Conservation (phyloP, 2,113 vertebrate species). For the Ranitomeya variabilis region DNA sequence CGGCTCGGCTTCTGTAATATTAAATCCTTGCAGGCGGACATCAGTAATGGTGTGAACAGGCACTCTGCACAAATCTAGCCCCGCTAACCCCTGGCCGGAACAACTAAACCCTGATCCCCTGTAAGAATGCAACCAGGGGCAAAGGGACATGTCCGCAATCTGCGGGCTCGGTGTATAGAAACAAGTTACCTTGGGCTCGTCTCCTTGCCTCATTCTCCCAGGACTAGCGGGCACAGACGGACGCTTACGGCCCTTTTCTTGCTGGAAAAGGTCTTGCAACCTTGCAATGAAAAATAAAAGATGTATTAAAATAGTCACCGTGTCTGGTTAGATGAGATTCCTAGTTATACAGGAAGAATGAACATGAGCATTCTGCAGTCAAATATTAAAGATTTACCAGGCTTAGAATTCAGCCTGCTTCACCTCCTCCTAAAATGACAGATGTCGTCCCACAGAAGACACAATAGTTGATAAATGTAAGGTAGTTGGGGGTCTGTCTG, state of each 20-base stretch:
- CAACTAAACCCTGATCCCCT: background rate
- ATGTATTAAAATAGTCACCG: background rate
- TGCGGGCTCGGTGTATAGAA: background rate
- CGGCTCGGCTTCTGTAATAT: background rate
- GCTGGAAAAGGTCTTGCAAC: constrained; percentile 94
- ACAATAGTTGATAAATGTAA: too few species aligned
- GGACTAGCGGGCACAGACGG: constrained; percentile 95
- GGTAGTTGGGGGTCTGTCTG: too few species aligned
- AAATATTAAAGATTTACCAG: too few species aligned
- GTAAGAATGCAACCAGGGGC: background rate
- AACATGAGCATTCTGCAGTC: too few species aligned
- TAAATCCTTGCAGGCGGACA: background rate
- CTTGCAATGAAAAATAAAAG: constrained; percentile 65
- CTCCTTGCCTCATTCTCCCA: constrained; percentile 88
- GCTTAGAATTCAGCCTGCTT: too few species aligned
- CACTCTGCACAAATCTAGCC: background rate
- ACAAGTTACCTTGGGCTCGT: constrained; percentile 86
- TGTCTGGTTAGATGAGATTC: background rate
- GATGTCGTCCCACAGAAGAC: too few species aligned
- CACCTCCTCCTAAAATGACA: too few species aligned
- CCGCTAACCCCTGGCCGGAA: background rate
- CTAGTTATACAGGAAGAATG: too few species aligned
- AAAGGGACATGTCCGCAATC: background rate
- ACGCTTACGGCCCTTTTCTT: constrained; percentile 95
- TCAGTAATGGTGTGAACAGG: background rate